phyloP scores from a whole-genome alignment of 2,888 invertebrate genomes.

The Linnaemya tessellans region DNA sequence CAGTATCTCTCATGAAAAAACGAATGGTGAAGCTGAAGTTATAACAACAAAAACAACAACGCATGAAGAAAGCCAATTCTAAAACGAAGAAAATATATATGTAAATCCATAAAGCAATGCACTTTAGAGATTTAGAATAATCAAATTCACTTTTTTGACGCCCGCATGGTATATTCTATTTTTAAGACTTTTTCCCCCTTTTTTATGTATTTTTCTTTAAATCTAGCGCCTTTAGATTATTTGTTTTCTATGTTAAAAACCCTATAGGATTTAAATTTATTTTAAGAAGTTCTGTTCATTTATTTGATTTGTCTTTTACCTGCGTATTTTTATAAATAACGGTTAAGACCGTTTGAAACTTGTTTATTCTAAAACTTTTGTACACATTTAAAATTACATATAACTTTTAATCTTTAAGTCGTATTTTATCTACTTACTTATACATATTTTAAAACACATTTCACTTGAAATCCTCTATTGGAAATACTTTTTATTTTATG shows the following conservation, averaged over 20 bases:
- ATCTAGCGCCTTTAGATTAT: constrained; percentile 30
- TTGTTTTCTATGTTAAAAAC: constrained; percentile 28
- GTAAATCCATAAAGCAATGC: constrained; percentile 20
- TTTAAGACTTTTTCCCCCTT: constrained; percentile 35
- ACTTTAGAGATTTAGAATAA: constrained; percentile 28
- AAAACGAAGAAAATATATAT: constrained; percentile 61
- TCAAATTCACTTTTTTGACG: constrained; percentile 12
- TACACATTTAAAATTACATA: constrained; percentile 29
- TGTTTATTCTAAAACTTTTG: constrained; percentile 12
- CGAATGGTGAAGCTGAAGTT: constrained; percentile 81
- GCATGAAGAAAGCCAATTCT: constrained; percentile 83
- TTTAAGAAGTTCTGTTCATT: constrained; percentile 33
- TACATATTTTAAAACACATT: constrained; percentile 17
- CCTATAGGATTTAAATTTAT: constrained; percentile 43
- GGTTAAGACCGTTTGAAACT: constrained; percentile 25
- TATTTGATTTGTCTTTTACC: constrained; percentile 9
- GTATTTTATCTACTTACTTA: constrained; percentile 19
- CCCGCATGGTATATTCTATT: constrained; percentile 33
- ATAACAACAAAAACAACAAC: constrained; percentile 79
- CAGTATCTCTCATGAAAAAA: constrained; percentile 82
- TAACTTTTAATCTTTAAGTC: constrained; percentile 6
- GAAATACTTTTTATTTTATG: constrained; percentile 21
- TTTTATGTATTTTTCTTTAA: constrained; percentile 13
- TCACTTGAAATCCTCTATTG: constrained; percentile 34
- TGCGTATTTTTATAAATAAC: constrained; percentile 14